Base-by-base conservation (phyloP, 1,140 invertebrate genomes). In the Uloborus diversus region DNA sequence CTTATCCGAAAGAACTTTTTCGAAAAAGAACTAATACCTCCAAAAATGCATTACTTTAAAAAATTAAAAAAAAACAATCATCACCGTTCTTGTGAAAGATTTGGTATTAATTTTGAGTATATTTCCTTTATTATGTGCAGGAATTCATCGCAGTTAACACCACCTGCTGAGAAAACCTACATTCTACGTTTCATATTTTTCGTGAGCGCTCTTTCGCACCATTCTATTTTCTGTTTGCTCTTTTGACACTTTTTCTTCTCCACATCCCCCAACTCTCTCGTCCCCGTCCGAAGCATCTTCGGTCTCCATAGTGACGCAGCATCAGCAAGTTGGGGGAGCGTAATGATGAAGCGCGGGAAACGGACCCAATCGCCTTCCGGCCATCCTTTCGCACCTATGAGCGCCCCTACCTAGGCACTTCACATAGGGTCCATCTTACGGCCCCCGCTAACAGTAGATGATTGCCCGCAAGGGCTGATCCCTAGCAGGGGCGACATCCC, bases 361-460 rank as follows among this genome's bases (percentile, higher is more conserved):
- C 33, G 56, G 71, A 57, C 53, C 69, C 42, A 49, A 30, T 35
- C 47, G 28, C 56, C 32, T 49, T 27, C 73, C 17, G 47, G 49
- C 53, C 53, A 59, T 78, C 73, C 73, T 33, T 78, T 65, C 73
- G 49, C 73, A 78, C 73, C 73, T 57, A 59, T n/a, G n/a, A n/a
- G n/a, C n/a, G n/a, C n/a, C n/a, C n/a, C 56, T 73, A 61, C 69
- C 69, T 75, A 75, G 47, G 59, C 71, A 62, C 59, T 32, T 61
- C 23, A 42, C 17, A 42, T 17, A 13, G 23, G 49, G 49, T 53
- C 49, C 49, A n/a, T n/a, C n/a, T n/a, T n/a, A n/a, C n/a, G n/a
- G n/a, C n/a, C n/a, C n/a, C n/a, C n/a, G n/a, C n/a, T n/a, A n/a
- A n/a, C n/a, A n/a, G n/a, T n/a, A n/a, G n/a, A n/a, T n/a, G n/a